Percentiles rank a stretch among this genome's conserved stretches.
Conservation (phyloP, 2,888 invertebrate species). For the Metopia argyrocephala region DNA sequence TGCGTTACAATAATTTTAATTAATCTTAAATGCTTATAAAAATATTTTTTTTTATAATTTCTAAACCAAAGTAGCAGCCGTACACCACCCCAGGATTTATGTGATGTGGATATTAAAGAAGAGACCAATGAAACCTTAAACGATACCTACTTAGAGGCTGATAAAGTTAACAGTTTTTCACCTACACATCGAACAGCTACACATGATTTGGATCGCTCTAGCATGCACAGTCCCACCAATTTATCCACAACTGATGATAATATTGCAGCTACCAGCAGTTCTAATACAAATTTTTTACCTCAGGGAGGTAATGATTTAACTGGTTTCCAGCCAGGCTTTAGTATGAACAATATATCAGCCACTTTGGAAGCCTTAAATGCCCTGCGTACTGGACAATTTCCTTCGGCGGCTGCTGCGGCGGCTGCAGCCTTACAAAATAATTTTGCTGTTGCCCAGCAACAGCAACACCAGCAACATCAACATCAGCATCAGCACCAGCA, state of each 20-base stretch:
- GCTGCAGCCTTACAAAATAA: conserved; percentile 73
- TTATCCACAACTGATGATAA: conserved; percentile 63
- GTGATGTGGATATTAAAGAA: conserved; percentile 78
- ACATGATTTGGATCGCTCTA: conserved; percentile 63
- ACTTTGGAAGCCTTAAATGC: conserved; percentile 78
- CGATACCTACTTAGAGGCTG: conserved; percentile 72
- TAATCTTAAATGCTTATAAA: not conserved
- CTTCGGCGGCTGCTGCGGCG: conserved; percentile 75
- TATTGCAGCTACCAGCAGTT: conserved; percentile 57
- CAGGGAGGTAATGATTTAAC: conserved; percentile 70
- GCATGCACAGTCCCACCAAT: conserved; percentile 66
- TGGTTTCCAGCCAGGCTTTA: conserved; percentile 75
- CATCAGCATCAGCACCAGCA: conserved; percentile 65
- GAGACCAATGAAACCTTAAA: conserved; percentile 74
- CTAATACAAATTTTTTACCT: conserved; percentile 65
- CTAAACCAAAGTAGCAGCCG: conserved; percentile 73
- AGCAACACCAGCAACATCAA: conserved; percentile 70
- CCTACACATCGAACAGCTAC: conserved; percentile 24
- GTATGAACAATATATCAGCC: conserved; percentile 78
- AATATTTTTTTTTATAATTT: not conserved
- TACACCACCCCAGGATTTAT: conserved; percentile 76
- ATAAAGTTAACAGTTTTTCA: conserved; percentile 70
- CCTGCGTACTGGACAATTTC: conserved; percentile 75
- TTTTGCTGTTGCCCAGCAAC: conserved; percentile 70
- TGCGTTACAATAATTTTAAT: not conserved